Evolutionary conservation across 2,113 vertebrate genomes (phyloP).

Genomic region (Jaculus jaculus): DNA sequence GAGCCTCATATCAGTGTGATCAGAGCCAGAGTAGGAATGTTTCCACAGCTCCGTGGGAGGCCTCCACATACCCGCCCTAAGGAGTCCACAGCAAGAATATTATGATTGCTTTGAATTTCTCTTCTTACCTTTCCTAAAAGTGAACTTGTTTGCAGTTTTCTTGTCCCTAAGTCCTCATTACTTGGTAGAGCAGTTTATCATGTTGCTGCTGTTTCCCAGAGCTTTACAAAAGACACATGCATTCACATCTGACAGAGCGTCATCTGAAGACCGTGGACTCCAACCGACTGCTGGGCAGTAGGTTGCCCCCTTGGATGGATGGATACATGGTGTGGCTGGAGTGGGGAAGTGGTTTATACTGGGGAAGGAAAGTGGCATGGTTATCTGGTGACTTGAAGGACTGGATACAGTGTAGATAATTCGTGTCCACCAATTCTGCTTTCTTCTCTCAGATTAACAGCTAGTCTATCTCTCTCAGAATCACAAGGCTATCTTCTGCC

Average conservation of each 20-base stretch:
- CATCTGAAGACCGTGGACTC: neutral
- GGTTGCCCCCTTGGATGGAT: neutral
- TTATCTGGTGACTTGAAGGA: neutral
- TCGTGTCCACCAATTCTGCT: neutral
- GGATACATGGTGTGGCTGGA: neutral
- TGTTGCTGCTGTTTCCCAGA: neutral
- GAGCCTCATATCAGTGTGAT: neutral
- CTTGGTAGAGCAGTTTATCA: neutral
- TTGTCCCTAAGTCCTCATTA: neutral
- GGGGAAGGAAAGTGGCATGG: neutral
- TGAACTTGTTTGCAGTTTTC: neutral
- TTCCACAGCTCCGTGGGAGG: fast-evolving
- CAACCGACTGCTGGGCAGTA: neutral
- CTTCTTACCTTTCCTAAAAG: neutral
- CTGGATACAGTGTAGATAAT: fast-evolving
- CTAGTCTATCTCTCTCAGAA: neutral
- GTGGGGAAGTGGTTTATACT: neutral
- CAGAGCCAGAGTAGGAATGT: neutral
- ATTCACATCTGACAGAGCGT: neutral
- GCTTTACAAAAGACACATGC: neutral
- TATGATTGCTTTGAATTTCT: neutral
- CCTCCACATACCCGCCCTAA: neutral
- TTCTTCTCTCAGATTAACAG: neutral
- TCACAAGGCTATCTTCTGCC: neutral
- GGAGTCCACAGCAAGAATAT: neutral